Conservation (phyloP, 2,113 vertebrate species). For the Gadus chalcogrammus region DNA sequence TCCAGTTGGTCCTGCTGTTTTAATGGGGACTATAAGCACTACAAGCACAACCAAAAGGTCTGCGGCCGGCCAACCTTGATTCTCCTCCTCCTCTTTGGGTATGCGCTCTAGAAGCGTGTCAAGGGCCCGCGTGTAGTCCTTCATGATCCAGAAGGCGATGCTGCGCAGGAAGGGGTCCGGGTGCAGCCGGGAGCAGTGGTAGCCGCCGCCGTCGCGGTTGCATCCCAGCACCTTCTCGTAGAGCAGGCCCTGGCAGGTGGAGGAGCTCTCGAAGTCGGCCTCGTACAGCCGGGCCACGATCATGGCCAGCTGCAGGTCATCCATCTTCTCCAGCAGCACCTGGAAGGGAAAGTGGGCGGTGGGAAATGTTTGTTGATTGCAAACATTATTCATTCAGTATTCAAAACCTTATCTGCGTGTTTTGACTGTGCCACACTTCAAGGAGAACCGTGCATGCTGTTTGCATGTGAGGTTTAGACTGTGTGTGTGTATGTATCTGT, state of each 20-base stretch:
- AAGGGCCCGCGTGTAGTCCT: slow-evolving; percentile 89
- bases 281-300: slow-evolving; percentile 94
- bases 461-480: slow-evolving; percentile 50
- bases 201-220: slow-evolving; percentile 81
- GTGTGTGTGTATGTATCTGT: not conserved
- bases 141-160: slow-evolving; percentile 96
- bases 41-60: slow-evolving; percentile 5
- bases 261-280: slow-evolving; percentile 92
- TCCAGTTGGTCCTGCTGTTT: not conserved
- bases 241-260: slow-evolving; percentile 90
- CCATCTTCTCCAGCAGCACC: slow-evolving; percentile 98
- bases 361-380: no score
- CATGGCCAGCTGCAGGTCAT: slow-evolving; percentile 96
- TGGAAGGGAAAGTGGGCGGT: slow-evolving; percentile 40
- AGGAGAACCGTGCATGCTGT: slow-evolving; percentile 47
- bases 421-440: slow-evolving; percentile 54
- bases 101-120: slow-evolving; percentile 93
- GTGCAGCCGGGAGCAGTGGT: slow-evolving; percentile 83
- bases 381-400: slow-evolving; percentile 2
- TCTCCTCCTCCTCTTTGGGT: slow-evolving; percentile 90
- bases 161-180: slow-evolving; percentile 95
- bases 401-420: slow-evolving; percentile 43
- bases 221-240: slow-evolving; percentile 92
- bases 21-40: not conserved
- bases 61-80: slow-evolving; percentile 75